A percentile compares a stretch with the other conserved stretches of the same genome.
phyloP scores from a whole-genome alignment of 2,888 invertebrate species.

The Isotomurus palustris region DNA sequence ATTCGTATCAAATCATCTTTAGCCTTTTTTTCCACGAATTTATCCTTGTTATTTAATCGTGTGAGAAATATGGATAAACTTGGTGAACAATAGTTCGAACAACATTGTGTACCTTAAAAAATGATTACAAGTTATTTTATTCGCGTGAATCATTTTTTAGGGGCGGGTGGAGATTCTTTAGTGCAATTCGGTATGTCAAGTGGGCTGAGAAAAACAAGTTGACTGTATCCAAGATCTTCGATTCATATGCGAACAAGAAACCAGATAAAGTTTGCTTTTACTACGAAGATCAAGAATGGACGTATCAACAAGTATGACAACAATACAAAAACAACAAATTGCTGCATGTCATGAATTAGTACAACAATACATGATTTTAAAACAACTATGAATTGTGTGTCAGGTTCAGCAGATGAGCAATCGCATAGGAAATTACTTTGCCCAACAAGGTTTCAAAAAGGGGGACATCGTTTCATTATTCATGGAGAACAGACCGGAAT shows the following conservation, averaged over 20 bases:
- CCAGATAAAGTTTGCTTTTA: slow-evolving; percentile 80
- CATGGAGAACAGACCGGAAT: slow-evolving; percentile 88
- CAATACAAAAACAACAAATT: neutral
- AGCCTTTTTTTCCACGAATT: too few species aligned
- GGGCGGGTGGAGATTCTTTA: slow-evolving; percentile 30
- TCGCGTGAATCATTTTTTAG: too few species aligned
- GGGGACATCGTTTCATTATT: slow-evolving; percentile 86
- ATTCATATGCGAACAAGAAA: slow-evolving; percentile 65
- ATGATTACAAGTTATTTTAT: too few species aligned
- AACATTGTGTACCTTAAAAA: too few species aligned
- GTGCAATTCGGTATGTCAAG: slow-evolving; percentile 51
- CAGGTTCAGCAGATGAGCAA: slow-evolving; percentile 82
- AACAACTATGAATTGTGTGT: slow-evolving; percentile 38
- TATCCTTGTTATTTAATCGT: too few species aligned
- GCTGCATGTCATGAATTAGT: neutral
- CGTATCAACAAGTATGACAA: slow-evolving; percentile 66
- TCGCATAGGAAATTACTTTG: slow-evolving; percentile 72
- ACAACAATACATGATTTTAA: neutral
- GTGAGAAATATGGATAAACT: too few species aligned
- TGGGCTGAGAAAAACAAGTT: slow-evolving; percentile 64
- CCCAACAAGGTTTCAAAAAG: slow-evolving; percentile 70
- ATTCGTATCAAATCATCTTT: too few species aligned
- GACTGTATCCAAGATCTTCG: slow-evolving; percentile 75
- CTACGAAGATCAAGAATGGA: slow-evolving; percentile 77
- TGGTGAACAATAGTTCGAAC: too few species aligned